Base-by-base conservation (phyloP, 2,113 vertebrate genomes). In the Apus apus region DNA sequence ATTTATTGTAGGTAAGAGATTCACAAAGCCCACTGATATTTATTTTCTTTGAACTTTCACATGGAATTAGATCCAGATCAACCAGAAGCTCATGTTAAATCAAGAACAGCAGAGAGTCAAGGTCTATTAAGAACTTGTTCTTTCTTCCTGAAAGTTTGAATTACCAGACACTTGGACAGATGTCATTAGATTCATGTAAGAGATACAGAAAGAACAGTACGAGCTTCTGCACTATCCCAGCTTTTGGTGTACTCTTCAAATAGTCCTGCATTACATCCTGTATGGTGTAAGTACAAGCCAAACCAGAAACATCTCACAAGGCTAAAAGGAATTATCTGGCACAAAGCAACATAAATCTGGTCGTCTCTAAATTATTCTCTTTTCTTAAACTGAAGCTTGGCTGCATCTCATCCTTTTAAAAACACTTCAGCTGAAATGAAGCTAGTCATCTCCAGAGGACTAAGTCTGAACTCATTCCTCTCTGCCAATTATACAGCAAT, bases 41-140 rank as follows among this genome's bases (percentile, higher is more conserved):
- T 64, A 78, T 92, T 91, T 89, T 64, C 43, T 68, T 64, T 86
- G 88, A 90, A 74, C 57, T 67, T 95, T 73, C 67, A 91, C 50
- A 16, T 32, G 25, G 70, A 91, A 90, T 68, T 81, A 80, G 43
- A 90, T 50, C 77, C 43, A 38, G 17, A 53, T 74, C 67, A 71
- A 29, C 18, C 32, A 80, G 57, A 91, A 95, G 65, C 66, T 88
- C 89, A 56, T 18, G 18, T 81, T 71, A 86, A 93, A 88, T 48
- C 32, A 66, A 64, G 60, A 87, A 15, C n/a, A 85, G 58, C 21
- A 60, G 84, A 82, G 66, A 90, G 38, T 64, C 74, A 89, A 77
- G 50, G 61, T 45, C 48, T 94, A 29, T 60, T 81, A 67, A 45
- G 19, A 60, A 90, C 7, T 78, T 82, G 13, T 30, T 82, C 36